Evolutionary conservation across 2,888 invertebrate species (phyloP).

Genomic region (Lepidochitona cinerea): DNA sequence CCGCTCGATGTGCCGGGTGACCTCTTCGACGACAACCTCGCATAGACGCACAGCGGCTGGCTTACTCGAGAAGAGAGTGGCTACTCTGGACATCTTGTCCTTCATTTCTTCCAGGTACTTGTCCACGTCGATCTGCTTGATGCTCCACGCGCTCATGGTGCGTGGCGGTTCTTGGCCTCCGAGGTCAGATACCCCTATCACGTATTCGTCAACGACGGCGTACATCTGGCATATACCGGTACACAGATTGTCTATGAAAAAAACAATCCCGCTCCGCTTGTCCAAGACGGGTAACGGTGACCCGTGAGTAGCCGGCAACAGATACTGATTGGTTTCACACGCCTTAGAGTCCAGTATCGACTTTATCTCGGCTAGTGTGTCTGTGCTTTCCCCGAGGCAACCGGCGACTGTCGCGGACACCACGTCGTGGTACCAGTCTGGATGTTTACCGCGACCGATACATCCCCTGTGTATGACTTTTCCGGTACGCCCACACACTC

Average conservation of each 20-base stretch:
- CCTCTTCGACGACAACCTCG: not conserved
- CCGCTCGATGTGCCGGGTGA: not conserved
- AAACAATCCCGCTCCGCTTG: not conserved
- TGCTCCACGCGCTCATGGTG: not conserved
- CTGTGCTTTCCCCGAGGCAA: not conserved
- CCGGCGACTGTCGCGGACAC: not conserved
- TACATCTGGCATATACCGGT: not conserved
- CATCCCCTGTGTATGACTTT: not conserved
- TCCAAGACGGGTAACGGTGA: not conserved
- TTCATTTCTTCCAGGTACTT: not conserved
- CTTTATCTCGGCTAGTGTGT: not conserved
- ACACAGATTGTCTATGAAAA: not conserved
- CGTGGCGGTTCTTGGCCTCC: not conserved
- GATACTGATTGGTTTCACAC: not conserved
- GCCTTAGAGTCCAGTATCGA: not conserved
- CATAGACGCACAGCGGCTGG: not conserved
- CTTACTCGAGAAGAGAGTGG: not conserved
- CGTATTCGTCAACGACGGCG: too few species aligned
- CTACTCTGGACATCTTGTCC: not conserved
- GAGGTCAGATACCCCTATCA: not conserved
- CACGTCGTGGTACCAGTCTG: not conserved
- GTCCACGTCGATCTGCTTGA: not conserved
- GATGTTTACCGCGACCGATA: not conserved
- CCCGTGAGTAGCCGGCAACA: not conserved
- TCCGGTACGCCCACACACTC: not conserved